Evolutionary conservation across 2,797 vertebrate genomes (phyloP), one percentile per base, ranked within the genome.

Genomic region (Pristis pectinata): DNA sequence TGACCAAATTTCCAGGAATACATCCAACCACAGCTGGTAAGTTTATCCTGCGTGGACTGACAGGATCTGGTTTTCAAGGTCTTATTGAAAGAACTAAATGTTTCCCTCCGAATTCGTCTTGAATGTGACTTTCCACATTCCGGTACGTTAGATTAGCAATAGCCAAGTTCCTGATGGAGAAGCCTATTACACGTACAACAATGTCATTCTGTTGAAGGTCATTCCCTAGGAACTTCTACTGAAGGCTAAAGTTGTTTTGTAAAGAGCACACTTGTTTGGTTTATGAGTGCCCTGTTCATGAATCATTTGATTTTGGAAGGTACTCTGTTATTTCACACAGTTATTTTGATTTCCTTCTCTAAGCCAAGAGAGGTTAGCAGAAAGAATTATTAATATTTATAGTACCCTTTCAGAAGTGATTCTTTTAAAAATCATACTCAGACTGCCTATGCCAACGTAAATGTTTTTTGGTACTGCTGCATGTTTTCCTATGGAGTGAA

Each of bases 341-440:
- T 94, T 94, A 74, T 93, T 93, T 74, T 93, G n/a, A 74, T 49
- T 93, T 72, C 13, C 72, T 74, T 34, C 70, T n/a, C 49, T n/a
- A n/a, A 53, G 30, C 70, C 67, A 76, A 49, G 70, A 53, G 30
- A 76, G 70, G 15, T 93, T 13, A 13, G 44, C 70, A 94, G 30
- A 94, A 94, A 94, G 41, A 53, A 94, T n/a, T 76, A 94, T 94
- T 94, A 94, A 94, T 34, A 76, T n/a, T 67, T n/a, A 67, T 41
- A 67, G 22, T 67, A 37, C 92, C 27, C 53, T 74, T 94, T 94
- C 70, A 76, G 44, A 53, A 34, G 67, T 94, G 41, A 76, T 94
- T 22, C 92, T 56, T 94, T 76, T 53, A 41, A 70, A 93, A 87
- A 24, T 70, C 22, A 70, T 44, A 22, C 37, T 67, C 24, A 44